phyloP scores from a whole-genome alignment of 1,140 invertebrate genomes.

The Drosophila albomicans region DNA sequence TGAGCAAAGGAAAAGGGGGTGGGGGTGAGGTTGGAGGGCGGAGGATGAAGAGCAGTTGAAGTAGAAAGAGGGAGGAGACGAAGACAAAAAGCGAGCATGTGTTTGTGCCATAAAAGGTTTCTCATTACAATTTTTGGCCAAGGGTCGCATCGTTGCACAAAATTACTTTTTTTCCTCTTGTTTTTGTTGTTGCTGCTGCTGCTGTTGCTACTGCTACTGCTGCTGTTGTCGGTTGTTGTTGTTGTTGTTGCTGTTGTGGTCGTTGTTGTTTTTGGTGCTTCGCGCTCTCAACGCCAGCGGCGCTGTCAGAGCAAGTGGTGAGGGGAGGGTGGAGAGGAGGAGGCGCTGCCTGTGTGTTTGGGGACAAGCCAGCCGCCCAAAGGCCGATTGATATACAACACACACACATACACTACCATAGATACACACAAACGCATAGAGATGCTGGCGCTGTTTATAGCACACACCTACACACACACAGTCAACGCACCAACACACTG shows the following conservation, averaged over 20 bases:
- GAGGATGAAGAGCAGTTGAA: conserved; percentile 25
- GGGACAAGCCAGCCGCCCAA: conserved; percentile 49
- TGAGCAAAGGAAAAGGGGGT: background rate
- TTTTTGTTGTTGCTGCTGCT: conserved; percentile 19
- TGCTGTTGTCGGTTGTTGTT: conserved; percentile 1
- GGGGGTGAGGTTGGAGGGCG: background rate
- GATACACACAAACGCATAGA: conserved; percentile 26
- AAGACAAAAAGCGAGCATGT: conserved; percentile 73
- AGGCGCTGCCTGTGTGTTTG: conserved; percentile 13
- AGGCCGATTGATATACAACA: conserved; percentile 62
- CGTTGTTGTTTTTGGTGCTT: conserved; percentile 30
- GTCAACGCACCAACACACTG: background rate
- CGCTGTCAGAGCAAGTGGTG: conserved; percentile 29
- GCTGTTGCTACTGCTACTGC: conserved; percentile 11
- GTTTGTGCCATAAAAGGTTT: conserved; percentile 79
- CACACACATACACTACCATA: conserved; percentile 20
- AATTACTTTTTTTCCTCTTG: conserved; percentile 64
- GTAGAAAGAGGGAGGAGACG: background rate
- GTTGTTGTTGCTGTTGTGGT: conserved; percentile 5
- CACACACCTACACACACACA: conserved; percentile 33
- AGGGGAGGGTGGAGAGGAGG: background rate
- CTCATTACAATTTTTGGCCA: conserved; percentile 80
- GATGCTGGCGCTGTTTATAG: conserved; percentile 69
- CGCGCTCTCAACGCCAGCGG: conserved; percentile 47
- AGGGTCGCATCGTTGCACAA: conserved; percentile 80